Base-by-base conservation (phyloP, 53 echinoderm and acorn worm genomes). In the Paracentrotus lividus region DNA sequence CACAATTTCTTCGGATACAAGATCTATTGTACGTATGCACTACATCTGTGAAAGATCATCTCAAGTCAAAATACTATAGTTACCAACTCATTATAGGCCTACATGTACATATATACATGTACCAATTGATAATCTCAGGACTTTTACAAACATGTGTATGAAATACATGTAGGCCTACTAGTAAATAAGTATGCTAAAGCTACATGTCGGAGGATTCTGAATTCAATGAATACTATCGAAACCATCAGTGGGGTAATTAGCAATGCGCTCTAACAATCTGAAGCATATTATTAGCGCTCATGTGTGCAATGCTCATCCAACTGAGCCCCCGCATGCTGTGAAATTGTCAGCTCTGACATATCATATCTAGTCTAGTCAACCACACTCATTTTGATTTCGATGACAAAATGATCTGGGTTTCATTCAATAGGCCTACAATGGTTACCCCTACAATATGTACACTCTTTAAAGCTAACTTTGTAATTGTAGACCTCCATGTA, bases 221-320 rank as follows among this genome's bases (percentile, higher is more conserved):
- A 86, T 36, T 86, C 86, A 86, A 33, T 55, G 36, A 86, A 86
- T 34, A 54, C 55, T 36, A 86, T 55, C 65, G 65, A 89, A 89
- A 64, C 64, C 27, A 89, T 89, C 60, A 89, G 42, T 36, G 43
- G n/a, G 89, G 64, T 89, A 89, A 89, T 89, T 89, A 89, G 89
- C 89, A 89, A 89, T 89, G 89, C 89, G 42, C 60, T 40, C 29
- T 56, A 89, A 89, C 89, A 89, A 89, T 64, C 60, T 44, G 38
- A 58, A 61, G 64, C 61, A 64, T 89, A 59, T 89, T 55, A 89
- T 58, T 44, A 60, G 42, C 64, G 13, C 65, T 60, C 89, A 61
- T 89, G 89, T 89, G 44, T 89, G 89, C 64, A 43, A 43, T 86
- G 86, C 56, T 31, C 56, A 86, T 58, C 89, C 89, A 43, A 89